Evolutionary conservation across 2,888 invertebrate species (phyloP).

Genomic region (Acrocyrtus sp.): DNA sequence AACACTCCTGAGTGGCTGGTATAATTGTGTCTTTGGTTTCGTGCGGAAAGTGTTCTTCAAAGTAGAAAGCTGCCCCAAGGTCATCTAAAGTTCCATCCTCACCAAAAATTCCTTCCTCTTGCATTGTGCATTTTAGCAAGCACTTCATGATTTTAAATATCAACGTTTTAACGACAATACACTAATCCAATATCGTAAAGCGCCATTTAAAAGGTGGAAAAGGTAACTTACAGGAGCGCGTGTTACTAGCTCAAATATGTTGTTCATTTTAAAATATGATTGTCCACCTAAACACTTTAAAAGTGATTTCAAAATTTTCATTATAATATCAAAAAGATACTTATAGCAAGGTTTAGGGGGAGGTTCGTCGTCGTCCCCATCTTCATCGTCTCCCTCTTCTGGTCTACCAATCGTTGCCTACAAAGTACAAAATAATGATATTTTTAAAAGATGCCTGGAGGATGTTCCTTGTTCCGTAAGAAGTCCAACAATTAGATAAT

Average conservation of each 20-base stretch:
- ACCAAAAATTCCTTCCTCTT: constrained; percentile 15
- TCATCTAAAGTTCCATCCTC: constrained; percentile 29
- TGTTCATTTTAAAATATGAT: constrained; percentile 17
- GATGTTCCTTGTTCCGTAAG: neutral
- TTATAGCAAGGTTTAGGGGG: constrained; percentile 24
- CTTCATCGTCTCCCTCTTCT: constrained; percentile 19
- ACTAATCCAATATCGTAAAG: neutral
- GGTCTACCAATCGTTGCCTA: neutral
- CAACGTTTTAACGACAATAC: neutral
- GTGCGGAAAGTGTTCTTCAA: constrained; percentile 25
- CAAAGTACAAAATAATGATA: neutral
- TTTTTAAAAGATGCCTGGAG: neutral
- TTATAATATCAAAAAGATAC: constrained; percentile 12
- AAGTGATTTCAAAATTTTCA: neutral
- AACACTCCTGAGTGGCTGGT: constrained; percentile 26
- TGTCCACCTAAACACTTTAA: constrained; percentile 27
- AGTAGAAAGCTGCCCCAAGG: constrained; percentile 40
- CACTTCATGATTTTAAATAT: constrained; percentile 7
- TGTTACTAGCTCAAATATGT: constrained; percentile 29
- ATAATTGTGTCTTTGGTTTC: constrained; percentile 13
- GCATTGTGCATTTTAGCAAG: constrained; percentile 32
- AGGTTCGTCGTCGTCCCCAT: constrained; percentile 12
- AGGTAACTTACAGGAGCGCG: constrained; percentile 24
- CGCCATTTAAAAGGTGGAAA: neutral
- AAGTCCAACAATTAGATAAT: neutral